A percentile compares a stretch with the other conserved stretches of the same genome.
phyloP scores from a whole-genome alignment of 2,888 invertebrate genomes.

The Invenusta paracnida region DNA sequence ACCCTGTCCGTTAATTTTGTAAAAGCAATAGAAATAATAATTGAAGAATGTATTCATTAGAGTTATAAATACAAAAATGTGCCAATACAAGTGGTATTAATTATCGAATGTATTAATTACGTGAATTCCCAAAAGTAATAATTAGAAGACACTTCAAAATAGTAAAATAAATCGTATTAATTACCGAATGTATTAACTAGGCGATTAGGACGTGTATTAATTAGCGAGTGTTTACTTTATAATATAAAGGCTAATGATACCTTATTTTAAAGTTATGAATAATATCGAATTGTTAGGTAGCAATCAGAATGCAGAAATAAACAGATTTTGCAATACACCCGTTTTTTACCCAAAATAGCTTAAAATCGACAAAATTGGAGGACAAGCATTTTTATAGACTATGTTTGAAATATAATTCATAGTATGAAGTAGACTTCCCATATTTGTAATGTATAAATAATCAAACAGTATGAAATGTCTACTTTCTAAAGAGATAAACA shows the following conservation, averaged over 20 bases:
- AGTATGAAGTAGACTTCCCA: no score
- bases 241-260: not conserved
- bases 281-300: no score
- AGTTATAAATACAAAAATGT: slow-evolving; percentile 12
- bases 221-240: not conserved
- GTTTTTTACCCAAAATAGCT: no score
- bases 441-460: no score
- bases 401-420: no score
- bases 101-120: slow-evolving; percentile 19
- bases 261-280: no score
- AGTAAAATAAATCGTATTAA: not conserved
- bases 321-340: no score
- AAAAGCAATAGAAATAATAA: not conserved
- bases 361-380: no score
- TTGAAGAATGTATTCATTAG: not conserved
- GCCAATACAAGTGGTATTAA: slow-evolving; percentile 18
- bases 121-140: slow-evolving; percentile 6
- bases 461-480: no score
- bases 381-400: no score
- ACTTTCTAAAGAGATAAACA: no score
- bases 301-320: no score
- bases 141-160: not conserved
- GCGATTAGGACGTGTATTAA: not conserved
- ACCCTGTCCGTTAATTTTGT: not conserved
- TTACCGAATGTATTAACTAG: not conserved